Conservation (phyloP, 2,113 vertebrate genomes). For the Myotis brandtii region DNA sequence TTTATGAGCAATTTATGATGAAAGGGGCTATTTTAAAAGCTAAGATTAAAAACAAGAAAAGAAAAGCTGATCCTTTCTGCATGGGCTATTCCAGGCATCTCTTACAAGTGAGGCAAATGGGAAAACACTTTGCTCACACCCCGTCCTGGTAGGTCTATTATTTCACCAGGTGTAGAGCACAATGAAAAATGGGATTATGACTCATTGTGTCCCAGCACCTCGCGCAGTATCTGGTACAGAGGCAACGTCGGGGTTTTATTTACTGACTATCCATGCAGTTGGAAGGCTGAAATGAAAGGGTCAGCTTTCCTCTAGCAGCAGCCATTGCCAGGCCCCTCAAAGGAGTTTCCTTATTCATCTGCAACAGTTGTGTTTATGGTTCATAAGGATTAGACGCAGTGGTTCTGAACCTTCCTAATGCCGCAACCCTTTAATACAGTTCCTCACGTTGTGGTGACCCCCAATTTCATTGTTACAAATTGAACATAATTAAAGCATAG, state of each 20-base stretch:
- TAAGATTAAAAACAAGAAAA: not conserved
- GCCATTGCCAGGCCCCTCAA: not conserved
- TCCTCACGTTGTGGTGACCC: too few relatives aligned
- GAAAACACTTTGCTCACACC: not conserved
- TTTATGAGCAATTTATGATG: conserved; percentile 39
- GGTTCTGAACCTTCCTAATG: too few relatives aligned
- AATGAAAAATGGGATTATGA: not conserved
- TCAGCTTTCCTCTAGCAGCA: not conserved
- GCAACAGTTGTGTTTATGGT: not conserved
- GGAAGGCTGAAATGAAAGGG: not conserved
- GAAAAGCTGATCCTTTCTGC: not conserved
- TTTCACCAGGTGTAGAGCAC: not conserved
- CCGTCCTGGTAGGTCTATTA: not conserved
- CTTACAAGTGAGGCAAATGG: not conserved
- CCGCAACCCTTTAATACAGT: too few relatives aligned
- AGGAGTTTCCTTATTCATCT: not conserved
- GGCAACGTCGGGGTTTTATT: not conserved
- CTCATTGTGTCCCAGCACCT: not conserved
- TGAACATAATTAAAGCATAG: too few relatives aligned
- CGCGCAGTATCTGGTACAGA: not conserved
- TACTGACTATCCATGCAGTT: not conserved
- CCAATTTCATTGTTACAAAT: too few relatives aligned
- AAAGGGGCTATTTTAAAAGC: conserved; percentile 58
- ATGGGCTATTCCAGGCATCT: not conserved
- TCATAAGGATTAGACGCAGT: not conserved